Conservation (phyloP, 2,113 vertebrate species). For the Corythaeola cristata region DNA sequence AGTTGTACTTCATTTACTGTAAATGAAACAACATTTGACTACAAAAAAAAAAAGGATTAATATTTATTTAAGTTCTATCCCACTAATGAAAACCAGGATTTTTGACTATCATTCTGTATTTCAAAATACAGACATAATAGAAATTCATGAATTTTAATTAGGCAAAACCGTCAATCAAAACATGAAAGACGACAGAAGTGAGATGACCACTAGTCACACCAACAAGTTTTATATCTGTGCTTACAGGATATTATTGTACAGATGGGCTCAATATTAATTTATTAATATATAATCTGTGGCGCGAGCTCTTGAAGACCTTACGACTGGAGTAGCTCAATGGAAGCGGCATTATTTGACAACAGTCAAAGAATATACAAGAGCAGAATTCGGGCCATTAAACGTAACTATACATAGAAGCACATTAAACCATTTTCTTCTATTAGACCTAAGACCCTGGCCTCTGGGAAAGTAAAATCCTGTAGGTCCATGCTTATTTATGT, state of each 20-base stretch:
- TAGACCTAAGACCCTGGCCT: background rate
- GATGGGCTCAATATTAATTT: background rate
- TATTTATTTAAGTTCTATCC: too few species aligned
- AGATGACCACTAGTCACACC: background rate
- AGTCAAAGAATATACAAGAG: background rate
- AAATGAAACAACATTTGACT: background rate
- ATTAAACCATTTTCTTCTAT: background rate
- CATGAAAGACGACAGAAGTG: background rate
- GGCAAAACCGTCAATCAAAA: background rate
- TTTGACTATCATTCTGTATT: background rate
- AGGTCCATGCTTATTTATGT: background rate
- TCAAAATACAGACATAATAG: background rate
- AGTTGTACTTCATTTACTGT: background rate
- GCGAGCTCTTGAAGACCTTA: background rate
- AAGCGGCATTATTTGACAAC: rapidly evolving
- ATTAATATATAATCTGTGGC: background rate
- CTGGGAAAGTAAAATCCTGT: background rate
- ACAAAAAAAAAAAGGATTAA: background rate
- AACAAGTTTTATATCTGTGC: background rate
- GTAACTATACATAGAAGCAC: background rate
- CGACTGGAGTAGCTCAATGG: background rate
- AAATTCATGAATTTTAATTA: background rate
- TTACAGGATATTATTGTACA: background rate
- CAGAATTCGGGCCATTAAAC: background rate
- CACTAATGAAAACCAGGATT: too few species aligned